Base-by-base conservation (phyloP, 2,113 vertebrate genomes). In the Pardalotus punctatus region DNA sequence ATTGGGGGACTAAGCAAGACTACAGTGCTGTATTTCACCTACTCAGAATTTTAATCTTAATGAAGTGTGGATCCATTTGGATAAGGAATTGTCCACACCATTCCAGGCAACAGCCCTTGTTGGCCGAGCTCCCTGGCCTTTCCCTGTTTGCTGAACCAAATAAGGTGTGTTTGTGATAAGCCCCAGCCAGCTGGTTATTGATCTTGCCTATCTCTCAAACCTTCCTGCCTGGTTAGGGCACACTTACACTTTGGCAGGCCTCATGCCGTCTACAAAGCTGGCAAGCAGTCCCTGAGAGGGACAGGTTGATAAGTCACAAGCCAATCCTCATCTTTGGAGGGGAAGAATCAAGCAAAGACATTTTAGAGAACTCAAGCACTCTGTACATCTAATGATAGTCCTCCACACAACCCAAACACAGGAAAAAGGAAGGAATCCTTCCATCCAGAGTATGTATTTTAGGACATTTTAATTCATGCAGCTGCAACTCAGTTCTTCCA, bases 111-210 rank as follows among this genome's bases (percentile, higher is more conserved):
- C 14, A 77, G 5, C 18, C 29, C 65, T n/a, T 6, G 2, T 8
- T 4, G 1, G 50, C 66, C 78, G 60, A 80, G 50, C 42, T 80
- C 67, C 38, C 21, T 58, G 70, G 50, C 58, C 54, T 69, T 74
- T 21, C 20, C 27, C 31, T 60, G 35, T 60, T 51, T 81, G 53
- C 57, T 61, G 48, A 88, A 76, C 31, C 70, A 76, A 76, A 43
- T 1, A 4, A 66, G 17, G 66, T 61, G n/a, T 0, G 0, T 57
- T 61, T 73, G 48, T 1, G 10, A 36, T 72, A 82, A 93, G 54
- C 36, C 56, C 45, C 0, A 1, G 73, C 40, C 76, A 85, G 57
- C 66, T 82, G 71, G 28, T 40, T 57, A 14, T 24, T 42, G 36
- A 45, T 45, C 54, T 70, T 70, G 51, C 70, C 74, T 69, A 5